phyloP scores from a whole-genome alignment of 2,797 vertebrate species.

The Pseudotriccus pelzelni region DNA sequence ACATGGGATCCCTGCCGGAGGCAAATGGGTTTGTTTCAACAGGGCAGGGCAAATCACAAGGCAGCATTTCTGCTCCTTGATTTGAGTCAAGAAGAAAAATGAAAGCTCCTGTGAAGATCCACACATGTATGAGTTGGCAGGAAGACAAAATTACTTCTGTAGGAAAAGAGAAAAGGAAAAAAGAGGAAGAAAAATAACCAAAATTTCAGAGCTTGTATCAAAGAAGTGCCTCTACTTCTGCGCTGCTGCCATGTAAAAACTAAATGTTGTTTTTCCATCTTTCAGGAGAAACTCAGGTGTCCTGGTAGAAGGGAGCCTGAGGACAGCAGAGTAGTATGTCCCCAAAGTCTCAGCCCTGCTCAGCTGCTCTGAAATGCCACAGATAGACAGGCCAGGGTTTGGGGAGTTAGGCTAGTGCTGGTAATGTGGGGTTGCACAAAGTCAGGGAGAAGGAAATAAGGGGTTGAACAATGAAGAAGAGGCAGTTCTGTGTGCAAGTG shows the following conservation, averaged over 20 bases:
- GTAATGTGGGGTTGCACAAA: background rate
- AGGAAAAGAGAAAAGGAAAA: background rate
- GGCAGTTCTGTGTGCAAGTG: background rate
- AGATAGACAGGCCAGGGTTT: background rate
- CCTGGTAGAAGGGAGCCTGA: background rate
- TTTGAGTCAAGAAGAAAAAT: background rate
- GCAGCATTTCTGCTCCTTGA: background rate
- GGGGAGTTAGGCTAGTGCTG: background rate
- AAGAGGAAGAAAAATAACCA: background rate
- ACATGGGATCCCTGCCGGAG: accelerated
- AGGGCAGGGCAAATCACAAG: background rate
- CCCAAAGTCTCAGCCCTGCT: background rate
- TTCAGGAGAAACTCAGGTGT: background rate
- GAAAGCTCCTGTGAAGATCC: background rate
- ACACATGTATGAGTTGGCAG: background rate
- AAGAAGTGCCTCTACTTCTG: background rate
- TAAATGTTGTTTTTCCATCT: background rate
- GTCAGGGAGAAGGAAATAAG: background rate
- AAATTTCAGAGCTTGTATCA: background rate
- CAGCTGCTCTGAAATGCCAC: background rate
- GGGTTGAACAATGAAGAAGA: background rate
- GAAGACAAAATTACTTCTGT: background rate
- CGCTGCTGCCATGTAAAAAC: background rate
- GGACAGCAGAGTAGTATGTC: background rate
- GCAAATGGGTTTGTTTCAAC: background rate